Percentiles rank a stretch among this genome's conserved stretches.
Conservation (phyloP, 1,140 invertebrate genomes). For the Adoxophyes honmai region DNA sequence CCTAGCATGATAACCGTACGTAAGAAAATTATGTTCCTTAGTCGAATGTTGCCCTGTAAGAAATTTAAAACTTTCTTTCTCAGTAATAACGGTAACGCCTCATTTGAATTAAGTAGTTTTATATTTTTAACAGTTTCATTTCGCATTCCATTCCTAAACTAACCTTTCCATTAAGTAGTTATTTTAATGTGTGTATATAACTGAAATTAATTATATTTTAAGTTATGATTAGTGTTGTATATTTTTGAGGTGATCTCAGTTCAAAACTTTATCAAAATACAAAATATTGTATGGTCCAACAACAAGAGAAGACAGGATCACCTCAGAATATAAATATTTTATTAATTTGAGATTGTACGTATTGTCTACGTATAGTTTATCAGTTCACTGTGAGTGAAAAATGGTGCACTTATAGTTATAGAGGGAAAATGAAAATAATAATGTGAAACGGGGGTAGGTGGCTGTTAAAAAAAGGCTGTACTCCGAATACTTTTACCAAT, state of each 20-base stretch:
- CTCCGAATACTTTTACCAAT: no score
- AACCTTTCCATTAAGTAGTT: slow-evolving; percentile 1
- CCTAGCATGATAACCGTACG: background rate
- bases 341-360: slow-evolving; percentile 10
- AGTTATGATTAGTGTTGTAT: background rate
- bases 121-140: background rate
- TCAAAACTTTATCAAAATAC: background rate
- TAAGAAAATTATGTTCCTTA: background rate
- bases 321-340: slow-evolving; percentile 8
- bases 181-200: slow-evolving; percentile 14
- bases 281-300: no score
- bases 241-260: slow-evolving; percentile 9
- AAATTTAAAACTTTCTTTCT: background rate
- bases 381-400: background rate
- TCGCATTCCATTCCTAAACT: slow-evolving; percentile 11
- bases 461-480: background rate
- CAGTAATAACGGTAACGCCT: no score
- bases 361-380: background rate
- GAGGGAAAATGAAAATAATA: background rate
- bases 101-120: no score
- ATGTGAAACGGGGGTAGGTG: slow-evolving; percentile 1
- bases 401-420: background rate
- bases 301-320: background rate
- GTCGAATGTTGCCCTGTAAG: background rate
- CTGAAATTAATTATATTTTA: slow-evolving; percentile 3